These are phyloP conservation scores for Xyliphius kryptos DNA, from an alignment of 2,113 vertebrate genomes.

Conservation along the genomic window DNA sequence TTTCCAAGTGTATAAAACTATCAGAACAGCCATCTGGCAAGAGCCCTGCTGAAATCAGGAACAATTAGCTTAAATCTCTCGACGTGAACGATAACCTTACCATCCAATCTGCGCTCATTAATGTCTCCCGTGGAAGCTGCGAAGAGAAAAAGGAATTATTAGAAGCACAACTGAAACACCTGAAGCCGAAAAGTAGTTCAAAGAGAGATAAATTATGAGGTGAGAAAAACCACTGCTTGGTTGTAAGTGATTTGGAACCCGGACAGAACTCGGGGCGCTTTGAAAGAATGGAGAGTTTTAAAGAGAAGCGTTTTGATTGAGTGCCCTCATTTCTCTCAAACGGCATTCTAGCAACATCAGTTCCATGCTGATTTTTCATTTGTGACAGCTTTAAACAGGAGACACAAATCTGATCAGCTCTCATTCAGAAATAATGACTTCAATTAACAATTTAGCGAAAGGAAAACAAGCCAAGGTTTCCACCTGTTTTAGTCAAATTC, in stretches of 20 bases:
- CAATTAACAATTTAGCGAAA: conserved; percentile 17
- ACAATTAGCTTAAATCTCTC: neutral
- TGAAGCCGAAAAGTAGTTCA: neutral
- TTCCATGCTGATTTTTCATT: conserved; percentile 14
- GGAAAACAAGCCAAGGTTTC: neutral
- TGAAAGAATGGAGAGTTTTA: conserved; percentile 34
- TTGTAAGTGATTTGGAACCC: conserved; percentile 22
- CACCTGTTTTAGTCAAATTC: neutral
- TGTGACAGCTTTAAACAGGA: conserved; percentile 19
- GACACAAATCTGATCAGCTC: conserved; percentile 16
- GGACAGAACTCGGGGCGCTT: conserved; percentile 15
- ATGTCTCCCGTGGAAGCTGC: conserved; percentile 72
- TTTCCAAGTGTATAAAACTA: too few species aligned
- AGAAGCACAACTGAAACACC: conserved; percentile 23
- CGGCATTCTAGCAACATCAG: neutral
- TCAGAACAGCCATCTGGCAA: neutral
- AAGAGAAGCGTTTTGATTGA: conserved; percentile 25
- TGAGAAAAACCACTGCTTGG: conserved; percentile 6
- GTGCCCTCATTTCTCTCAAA: conserved; percentile 27
- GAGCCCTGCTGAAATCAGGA: neutral
- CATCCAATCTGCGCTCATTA: conserved; percentile 79
- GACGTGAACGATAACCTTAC: conserved; percentile 61
- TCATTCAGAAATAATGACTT: conserved; percentile 22
- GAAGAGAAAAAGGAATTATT: conserved; percentile 41
- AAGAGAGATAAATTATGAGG: neutral